Evolutionary conservation across 2,888 invertebrate species (phyloP).

Genomic region (Melinaea menophilus): DNA sequence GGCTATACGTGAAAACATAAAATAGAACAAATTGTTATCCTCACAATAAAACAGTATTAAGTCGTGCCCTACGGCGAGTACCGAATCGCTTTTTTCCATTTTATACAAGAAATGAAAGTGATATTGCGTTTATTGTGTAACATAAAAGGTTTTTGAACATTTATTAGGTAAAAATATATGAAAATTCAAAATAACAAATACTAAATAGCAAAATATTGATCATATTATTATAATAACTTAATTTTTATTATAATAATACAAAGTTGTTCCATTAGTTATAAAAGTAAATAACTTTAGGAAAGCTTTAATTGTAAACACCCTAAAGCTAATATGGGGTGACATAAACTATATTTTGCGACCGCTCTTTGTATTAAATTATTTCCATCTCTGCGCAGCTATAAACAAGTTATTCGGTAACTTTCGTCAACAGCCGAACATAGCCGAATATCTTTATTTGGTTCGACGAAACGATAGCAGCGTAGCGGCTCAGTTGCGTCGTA

Average conservation of each 20-base stretch:
- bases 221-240: no score
- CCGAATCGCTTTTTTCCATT: not conserved
- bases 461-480: slow-evolving; percentile 50
- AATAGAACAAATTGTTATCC: not conserved
- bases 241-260: no score
- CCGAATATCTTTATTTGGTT: slow-evolving; percentile 52
- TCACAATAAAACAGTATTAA: slow-evolving; percentile 2
- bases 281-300: not conserved
- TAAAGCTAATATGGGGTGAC: slow-evolving; percentile 6
- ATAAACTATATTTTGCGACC: slow-evolving; percentile 10
- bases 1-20: not conserved
- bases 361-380: slow-evolving; percentile 25
- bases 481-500: slow-evolving; percentile 67
- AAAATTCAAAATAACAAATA: no score
- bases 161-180: not conserved
- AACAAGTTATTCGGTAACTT: slow-evolving; percentile 59
- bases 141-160: not conserved
- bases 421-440: slow-evolving; percentile 50
- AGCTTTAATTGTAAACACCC: not conserved
- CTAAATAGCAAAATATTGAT: no score
- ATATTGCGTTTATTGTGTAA: no score
- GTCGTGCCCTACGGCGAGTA: not conserved
- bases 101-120: not conserved
- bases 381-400: slow-evolving; percentile 37
- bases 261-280: no score